These are phyloP conservation scores for Epinotia bilunana DNA, from an alignment of 2,888 invertebrate species.

Conservation along the genomic window DNA sequence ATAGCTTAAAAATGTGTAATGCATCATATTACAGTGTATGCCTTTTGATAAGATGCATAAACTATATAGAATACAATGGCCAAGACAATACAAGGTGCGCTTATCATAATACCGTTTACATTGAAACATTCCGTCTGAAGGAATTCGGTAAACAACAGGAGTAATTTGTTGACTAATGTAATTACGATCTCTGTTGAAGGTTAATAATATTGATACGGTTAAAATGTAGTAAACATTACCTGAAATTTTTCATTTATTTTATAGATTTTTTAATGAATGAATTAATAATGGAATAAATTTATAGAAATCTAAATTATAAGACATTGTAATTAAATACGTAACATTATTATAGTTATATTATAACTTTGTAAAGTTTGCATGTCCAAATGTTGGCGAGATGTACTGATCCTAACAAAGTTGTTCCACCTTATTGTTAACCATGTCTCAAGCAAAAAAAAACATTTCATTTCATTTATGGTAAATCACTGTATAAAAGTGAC, in stretches of 20 bases:
- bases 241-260: background rate
- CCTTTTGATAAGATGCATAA: conserved; percentile 28
- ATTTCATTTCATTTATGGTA: background rate
- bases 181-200: conserved; percentile 4
- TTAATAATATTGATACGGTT: background rate
- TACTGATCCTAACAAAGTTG: too few relatives aligned
- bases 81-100: conserved; percentile 47
- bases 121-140: conserved; percentile 54
- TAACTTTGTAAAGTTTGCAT: too few relatives aligned
- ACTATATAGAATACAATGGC: conserved; percentile 42
- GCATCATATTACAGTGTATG: conserved; percentile 39
- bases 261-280: too few relatives aligned
- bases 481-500: background rate
- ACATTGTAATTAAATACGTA: too few relatives aligned
- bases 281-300: too few relatives aligned
- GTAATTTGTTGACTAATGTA: conserved; percentile 23
- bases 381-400: too few relatives aligned
- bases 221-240: background rate
- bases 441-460: too few relatives aligned
- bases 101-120: conserved; percentile 48
- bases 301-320: too few relatives aligned
- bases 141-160: conserved; percentile 54
- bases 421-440: too few relatives aligned
- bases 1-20: conserved; percentile 23
- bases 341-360: too few relatives aligned